phyloP scores from a whole-genome alignment of 2,888 invertebrate species.

The Junonia oenone region DNA sequence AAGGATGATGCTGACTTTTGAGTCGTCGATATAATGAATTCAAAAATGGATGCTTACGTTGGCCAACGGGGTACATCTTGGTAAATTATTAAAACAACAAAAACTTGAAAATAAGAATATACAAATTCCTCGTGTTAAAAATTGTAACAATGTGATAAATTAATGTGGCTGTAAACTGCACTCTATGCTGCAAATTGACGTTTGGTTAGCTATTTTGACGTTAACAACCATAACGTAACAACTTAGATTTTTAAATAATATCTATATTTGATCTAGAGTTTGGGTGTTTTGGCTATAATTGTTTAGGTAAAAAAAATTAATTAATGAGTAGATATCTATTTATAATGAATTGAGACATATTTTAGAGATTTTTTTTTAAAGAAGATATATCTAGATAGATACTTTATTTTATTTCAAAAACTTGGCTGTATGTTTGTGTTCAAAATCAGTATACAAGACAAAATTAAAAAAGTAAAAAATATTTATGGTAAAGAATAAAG shows the following conservation, averaged over 20 bases:
- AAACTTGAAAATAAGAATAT: conserved; percentile 50
- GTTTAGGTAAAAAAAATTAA: too few species aligned
- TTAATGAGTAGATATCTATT: too few species aligned
- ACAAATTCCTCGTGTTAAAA: conserved; percentile 46
- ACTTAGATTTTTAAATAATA: conserved; percentile 5
- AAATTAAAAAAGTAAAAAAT: not conserved
- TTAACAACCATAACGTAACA: conserved; percentile 25
- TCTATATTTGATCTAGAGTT: not conserved
- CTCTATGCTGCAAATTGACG: conserved; percentile 43
- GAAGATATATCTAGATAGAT: too few species aligned
- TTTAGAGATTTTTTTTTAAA: too few species aligned
- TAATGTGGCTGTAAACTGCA: conserved; percentile 44
- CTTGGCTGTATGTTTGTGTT: not conserved
- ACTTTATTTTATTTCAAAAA: too few species aligned
- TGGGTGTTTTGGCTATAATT: not conserved
- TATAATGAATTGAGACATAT: too few species aligned
- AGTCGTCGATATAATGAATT: conserved; percentile 32
- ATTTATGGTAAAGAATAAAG: not conserved
- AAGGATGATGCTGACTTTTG: conserved; percentile 53
- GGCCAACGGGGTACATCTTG: conserved; percentile 75
- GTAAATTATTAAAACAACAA: conserved; percentile 47
- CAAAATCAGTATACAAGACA: not conserved
- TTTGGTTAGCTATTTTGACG: conserved; percentile 38
- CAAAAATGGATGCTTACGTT: conserved; percentile 53
- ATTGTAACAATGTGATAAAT: conserved; percentile 54